Percentiles rank a stretch among this genome's conserved stretches.
Conservation (phyloP, 1,140 invertebrate genomes). For the Brachionus asplanchnoidis region DNA sequence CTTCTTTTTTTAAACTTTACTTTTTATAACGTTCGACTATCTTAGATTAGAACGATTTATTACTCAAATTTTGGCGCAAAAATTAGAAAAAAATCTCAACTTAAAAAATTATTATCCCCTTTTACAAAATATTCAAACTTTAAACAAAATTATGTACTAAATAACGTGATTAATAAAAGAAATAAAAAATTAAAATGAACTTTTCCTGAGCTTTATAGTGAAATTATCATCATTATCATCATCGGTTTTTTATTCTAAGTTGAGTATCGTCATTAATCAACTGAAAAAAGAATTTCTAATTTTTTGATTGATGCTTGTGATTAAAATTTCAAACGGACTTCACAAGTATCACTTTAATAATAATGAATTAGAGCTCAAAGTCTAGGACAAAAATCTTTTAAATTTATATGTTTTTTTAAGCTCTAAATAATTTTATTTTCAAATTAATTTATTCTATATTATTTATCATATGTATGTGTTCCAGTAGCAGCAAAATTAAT, state of each 20-base stretch:
- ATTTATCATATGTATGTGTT: neutral
- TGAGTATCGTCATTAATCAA: conserved; percentile 3
- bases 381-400: conserved; percentile 1
- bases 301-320: conserved; percentile 15
- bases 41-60: neutral
- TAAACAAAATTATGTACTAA: too few species aligned
- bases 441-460: conserved; percentile 24
- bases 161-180: too few species aligned
- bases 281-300: neutral
- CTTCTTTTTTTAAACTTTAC: too few species aligned
- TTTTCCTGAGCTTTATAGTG: too few species aligned
- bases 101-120: too few species aligned
- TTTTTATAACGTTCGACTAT: too few species aligned
- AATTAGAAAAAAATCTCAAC: neutral
- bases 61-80: neutral
- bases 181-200: too few species aligned
- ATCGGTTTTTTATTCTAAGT: neutral
- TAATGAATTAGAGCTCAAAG: neutral
- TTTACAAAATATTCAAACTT: too few species aligned
- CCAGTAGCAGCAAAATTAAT: neutral
- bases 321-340: conserved; percentile 1
- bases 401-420: conserved; percentile 17
- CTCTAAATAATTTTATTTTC: conserved; percentile 11
- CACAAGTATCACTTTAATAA: conserved; percentile 9
- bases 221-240: too few species aligned